Base-by-base conservation (phyloP, 2,888 invertebrate genomes). In the Toxonevra muliebris region DNA sequence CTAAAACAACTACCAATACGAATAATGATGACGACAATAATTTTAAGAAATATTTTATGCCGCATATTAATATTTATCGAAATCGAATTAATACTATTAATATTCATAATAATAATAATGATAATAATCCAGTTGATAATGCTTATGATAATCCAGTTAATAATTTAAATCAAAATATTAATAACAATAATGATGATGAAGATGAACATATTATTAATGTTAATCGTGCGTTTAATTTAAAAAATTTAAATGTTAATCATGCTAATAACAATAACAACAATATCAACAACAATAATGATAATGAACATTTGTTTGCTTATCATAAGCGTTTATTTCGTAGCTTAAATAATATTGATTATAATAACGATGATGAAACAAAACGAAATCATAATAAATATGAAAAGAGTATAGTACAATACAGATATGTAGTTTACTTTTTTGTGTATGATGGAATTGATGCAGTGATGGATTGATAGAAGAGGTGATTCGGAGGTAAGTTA, bases 361-460 rank as follows among this genome's bases (percentile, higher is more conserved):
- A 72, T 66, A 64, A 71, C 69, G 66, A 72, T 71, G 70, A 68
- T 70, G 66, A 71, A 71, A 64, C 69, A 55, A 73, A 69, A 71
- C 68, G 61, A 71, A 75, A 70, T 69, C 71, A 74, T 77, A 76
- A 77, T 76, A 83, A 83, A 80, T 81, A 84, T 82, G 83, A 84
- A 82, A 82, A 81, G 80, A 82, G 78, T 83, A 81, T 83, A 84
- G 83, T 83, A 83, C 83, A 83, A 83, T 83, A 83, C 83, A 84
- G 82, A 83, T 82, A 79, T 82, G 84, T 78, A 76, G 77, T 83
- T 82, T 76, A 72, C 71, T 66, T 54, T 66, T 66, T 50, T 61
- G 17, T 30, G 17, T 13, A 1, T 15, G 19, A 19, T 9, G 15
- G 19, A 41, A 48, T 15, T 41, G 42, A 15, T 7, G 30, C 2